A percentile compares a stretch with the other conserved stretches of the same genome.
Evolutionary conservation across 2,113 vertebrate genomes (phyloP).

Genomic region (Hystrix brachyura): DNA sequence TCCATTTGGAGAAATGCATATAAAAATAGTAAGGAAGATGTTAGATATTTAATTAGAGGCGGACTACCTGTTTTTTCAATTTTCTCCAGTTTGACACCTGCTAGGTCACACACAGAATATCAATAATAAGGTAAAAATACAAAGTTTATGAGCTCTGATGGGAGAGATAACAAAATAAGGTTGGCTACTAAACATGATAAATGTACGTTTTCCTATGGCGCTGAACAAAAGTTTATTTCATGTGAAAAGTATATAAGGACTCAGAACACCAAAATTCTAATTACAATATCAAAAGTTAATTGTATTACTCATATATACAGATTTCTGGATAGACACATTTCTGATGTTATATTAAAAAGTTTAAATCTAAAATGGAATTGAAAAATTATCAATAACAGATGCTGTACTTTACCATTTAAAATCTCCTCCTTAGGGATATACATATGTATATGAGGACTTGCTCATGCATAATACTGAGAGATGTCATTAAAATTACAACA

Average conservation of each 20-base stretch:
- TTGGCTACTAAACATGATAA: not conserved
- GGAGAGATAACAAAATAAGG: slow-evolving; percentile 4
- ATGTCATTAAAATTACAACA: not conserved
- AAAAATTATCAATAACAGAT: not conserved
- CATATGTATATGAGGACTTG: not conserved
- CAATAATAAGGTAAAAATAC: slow-evolving; percentile 23
- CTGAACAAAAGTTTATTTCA: slow-evolving; percentile 25
- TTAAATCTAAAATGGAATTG: not conserved
- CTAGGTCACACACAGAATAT: slow-evolving; percentile 22
- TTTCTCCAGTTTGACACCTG: slow-evolving; percentile 42
- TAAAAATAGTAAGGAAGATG: slow-evolving; percentile 45
- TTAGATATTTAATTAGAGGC: slow-evolving; percentile 62
- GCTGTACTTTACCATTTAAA: slow-evolving; percentile 16
- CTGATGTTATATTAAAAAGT: not conserved
- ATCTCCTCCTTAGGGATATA: not conserved
- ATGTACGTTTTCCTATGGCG: not conserved
- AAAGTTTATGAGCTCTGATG: not conserved
- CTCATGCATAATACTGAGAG: slow-evolving; percentile 23
- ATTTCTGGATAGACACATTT: not conserved
- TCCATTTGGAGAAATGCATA: slow-evolving; percentile 62
- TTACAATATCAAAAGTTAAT: not conserved
- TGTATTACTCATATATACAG: not conserved
- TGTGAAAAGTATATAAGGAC: not conserved
- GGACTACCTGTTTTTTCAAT: slow-evolving; percentile 37
- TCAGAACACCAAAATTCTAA: not conserved